Evolutionary conservation across 2,113 vertebrate species (phyloP).

Genomic region (Peromyscus leucopus): DNA sequence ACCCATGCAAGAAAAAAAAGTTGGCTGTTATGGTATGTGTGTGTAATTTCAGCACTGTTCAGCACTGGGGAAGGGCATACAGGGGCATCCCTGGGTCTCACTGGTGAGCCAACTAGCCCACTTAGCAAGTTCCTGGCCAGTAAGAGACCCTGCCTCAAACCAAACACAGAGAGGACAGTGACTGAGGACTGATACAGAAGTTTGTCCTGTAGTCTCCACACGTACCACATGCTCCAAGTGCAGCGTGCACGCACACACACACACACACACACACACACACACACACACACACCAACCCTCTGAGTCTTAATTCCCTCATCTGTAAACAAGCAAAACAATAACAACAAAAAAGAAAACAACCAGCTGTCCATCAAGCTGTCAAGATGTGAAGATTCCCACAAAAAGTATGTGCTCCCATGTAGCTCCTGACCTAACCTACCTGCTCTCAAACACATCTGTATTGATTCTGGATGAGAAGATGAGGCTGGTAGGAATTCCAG

Average conservation of each 20-base stretch:
- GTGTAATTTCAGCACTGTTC: not conserved
- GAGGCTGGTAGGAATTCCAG: not conserved
- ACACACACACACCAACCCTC: not conserved
- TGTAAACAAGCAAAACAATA: not conserved
- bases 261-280: not conserved
- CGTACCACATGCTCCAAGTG: not conserved
- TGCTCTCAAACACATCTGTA: not conserved
- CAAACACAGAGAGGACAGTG: not conserved
- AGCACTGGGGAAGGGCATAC: not conserved
- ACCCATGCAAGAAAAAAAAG: not conserved
- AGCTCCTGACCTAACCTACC: not conserved
- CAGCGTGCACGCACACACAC: not conserved
- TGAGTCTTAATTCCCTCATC: not conserved
- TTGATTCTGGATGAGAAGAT: not conserved
- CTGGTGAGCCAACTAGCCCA: not conserved
- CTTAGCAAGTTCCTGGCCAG: not conserved
- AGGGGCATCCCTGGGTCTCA: not conserved
- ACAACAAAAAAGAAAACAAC: not conserved
- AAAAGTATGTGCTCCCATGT: not conserved
- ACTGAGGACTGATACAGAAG: too few relatives aligned
- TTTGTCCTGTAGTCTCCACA: not conserved
- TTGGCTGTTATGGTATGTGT: not conserved
- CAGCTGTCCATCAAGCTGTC: not conserved
- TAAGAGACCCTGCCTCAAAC: not conserved
- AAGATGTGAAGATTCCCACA: not conserved